Conservation (phyloP, 2,888 invertebrate species). For the Sinelater perroti region DNA sequence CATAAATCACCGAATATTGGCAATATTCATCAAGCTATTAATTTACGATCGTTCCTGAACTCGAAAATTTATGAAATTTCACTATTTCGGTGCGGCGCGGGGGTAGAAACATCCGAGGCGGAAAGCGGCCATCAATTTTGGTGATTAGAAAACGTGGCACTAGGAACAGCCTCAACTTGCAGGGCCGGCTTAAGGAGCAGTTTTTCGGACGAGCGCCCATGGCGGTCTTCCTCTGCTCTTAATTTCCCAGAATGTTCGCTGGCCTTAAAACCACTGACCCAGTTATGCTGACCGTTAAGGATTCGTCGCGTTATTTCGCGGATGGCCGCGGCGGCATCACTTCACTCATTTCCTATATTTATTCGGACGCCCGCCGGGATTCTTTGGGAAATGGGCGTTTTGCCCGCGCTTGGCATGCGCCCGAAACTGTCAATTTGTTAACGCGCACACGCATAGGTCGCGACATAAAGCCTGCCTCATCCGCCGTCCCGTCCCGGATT, state of each 20-base stretch:
- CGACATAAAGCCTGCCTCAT: neutral
- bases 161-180: no score
- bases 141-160: no score
- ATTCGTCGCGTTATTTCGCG: constrained; percentile 22
- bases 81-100: no score
- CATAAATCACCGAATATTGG: no score
- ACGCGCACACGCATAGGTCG: constrained; percentile 1
- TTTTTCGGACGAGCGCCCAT: no score
- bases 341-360: constrained; percentile 11
- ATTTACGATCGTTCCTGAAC: no score
- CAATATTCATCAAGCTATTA: no score
- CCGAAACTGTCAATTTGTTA: constrained; percentile 3
- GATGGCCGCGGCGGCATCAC: no score
- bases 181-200: no score
- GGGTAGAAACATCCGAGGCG: no score
- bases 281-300: constrained; percentile 36
- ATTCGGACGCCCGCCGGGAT: neutral
- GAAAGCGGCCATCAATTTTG: no score
- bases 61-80: no score
- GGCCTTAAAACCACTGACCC: constrained; percentile 37
- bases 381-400: constrained; percentile 5
- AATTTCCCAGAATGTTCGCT: constrained; percentile 4
- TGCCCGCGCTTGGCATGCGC: constrained; percentile 1
- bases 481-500: neutral
- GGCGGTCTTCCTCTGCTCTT: neutral